Evolutionary conservation across 2,113 vertebrate genomes (phyloP).

Genomic region (Ursus arctos): DNA sequence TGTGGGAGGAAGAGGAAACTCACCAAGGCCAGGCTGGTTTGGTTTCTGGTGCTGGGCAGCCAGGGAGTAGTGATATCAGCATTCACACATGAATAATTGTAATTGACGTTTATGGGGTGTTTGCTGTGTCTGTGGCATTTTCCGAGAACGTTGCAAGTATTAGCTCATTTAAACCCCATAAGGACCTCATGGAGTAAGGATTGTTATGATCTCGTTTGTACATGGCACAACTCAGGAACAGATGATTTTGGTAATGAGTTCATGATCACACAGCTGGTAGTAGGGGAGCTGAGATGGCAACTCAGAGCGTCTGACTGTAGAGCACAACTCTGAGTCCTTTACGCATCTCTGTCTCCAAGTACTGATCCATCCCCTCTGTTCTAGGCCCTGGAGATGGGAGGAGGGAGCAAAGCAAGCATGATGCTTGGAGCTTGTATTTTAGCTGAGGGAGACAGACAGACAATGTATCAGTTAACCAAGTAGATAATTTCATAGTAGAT

Average conservation of each 20-base stretch:
- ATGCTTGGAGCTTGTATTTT: not conserved
- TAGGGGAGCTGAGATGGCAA: not conserved
- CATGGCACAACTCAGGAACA: not conserved
- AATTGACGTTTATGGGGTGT: not conserved
- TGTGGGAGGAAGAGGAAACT: not conserved
- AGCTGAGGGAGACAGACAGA: not conserved
- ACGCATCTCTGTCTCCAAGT: not conserved
- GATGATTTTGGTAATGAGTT: not conserved
- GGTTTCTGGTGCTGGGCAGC: not conserved
- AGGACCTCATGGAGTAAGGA: not conserved
- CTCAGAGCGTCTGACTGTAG: not conserved
- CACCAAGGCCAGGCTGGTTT: not conserved
- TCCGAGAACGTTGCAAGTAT: not conserved
- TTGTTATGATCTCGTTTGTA: not conserved
- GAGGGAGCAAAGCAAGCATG: not conserved
- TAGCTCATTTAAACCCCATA: not conserved
- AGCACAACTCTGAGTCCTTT: not conserved
- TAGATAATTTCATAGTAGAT: not conserved
- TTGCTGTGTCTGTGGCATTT: not conserved
- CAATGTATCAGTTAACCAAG: not conserved
- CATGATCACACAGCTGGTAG: not conserved
- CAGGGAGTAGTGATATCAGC: not conserved
- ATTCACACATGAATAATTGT: not conserved
- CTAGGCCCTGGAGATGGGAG: not conserved
- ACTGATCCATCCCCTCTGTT: not conserved